Conservation (phyloP, 1,140 invertebrate species). For the Saxidomus purpurata region DNA sequence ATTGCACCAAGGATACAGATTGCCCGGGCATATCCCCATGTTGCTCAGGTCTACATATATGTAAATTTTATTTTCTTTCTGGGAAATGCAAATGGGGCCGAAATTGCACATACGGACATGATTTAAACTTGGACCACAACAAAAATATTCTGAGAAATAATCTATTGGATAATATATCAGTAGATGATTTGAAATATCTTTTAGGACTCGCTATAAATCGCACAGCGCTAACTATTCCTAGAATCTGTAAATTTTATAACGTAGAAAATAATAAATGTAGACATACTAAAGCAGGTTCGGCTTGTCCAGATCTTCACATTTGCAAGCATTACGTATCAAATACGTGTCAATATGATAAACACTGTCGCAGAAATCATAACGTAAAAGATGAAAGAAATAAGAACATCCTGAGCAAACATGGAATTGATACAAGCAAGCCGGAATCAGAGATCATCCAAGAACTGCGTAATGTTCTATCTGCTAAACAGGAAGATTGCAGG, state of each 20-base stretch:
- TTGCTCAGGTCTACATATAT: constrained; percentile 54
- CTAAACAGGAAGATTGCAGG: not conserved
- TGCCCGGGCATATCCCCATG: constrained; percentile 1
- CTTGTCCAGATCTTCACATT: constrained; percentile 43
- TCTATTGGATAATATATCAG: not conserved
- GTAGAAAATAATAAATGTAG: constrained; percentile 10
- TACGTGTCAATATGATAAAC: constrained; percentile 17
- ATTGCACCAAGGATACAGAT: constrained; percentile 1
- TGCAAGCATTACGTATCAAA: constrained; percentile 44
- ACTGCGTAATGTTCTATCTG: not conserved
- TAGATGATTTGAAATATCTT: not conserved
- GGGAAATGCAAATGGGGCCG: constrained; percentile 16
- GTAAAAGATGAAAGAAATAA: not conserved
- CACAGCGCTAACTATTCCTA: not conserved
- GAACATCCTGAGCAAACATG: constrained; percentile 19
- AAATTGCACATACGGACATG: constrained; percentile 45
- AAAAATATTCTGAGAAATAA: constrained; percentile 29
- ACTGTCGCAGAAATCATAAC: constrained; percentile 47
- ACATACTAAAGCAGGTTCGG: not conserved
- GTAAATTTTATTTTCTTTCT: constrained; percentile 41
- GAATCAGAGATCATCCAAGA: not conserved
- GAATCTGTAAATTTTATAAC: constrained; percentile 55
- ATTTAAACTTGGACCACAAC: constrained; percentile 42
- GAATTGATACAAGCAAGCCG: constrained; percentile 4
- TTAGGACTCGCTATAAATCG: not conserved